Conservation (phyloP, 1,140 invertebrate genomes). For the Lepidurus arcticus region DNA sequence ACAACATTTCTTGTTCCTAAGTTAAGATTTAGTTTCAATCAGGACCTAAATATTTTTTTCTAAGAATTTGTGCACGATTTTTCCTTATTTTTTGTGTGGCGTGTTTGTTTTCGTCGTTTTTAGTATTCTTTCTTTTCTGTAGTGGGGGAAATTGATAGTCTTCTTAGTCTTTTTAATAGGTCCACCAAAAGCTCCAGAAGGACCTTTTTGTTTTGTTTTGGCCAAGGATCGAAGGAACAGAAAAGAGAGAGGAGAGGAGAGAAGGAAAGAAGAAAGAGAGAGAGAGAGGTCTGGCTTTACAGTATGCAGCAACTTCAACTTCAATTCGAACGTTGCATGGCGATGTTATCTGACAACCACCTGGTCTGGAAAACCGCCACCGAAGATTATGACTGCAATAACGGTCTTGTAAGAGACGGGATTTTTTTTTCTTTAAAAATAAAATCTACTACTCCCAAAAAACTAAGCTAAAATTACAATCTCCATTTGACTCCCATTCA, state of each 20-base stretch:
- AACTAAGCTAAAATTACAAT: not conserved
- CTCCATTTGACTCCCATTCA: not conserved
- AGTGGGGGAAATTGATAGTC: not conserved
- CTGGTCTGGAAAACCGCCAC: constrained; percentile 16
- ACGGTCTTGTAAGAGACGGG: not conserved
- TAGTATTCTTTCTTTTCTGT: not conserved
- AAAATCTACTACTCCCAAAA: not conserved
- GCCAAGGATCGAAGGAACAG: not conserved
- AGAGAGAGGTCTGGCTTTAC: not conserved
- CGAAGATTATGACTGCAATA: constrained; percentile 19
- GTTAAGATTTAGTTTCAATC: too few species aligned
- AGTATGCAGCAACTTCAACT: constrained; percentile 18
- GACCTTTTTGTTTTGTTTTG: not conserved
- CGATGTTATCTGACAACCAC: constrained; percentile 21
- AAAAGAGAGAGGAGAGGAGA: not conserved
- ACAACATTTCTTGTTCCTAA: too few species aligned
- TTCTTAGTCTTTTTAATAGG: not conserved
- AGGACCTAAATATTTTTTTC: too few species aligned
- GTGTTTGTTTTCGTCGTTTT: not conserved
- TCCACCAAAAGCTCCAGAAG: not conserved
- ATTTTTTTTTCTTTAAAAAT: not conserved
- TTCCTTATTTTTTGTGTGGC: too few species aligned
- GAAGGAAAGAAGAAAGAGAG: not conserved
- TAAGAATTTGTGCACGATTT: too few species aligned
- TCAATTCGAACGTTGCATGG: constrained; percentile 13